Conservation (phyloP, 2,888 invertebrate species). For the Pomacea canaliculata region DNA sequence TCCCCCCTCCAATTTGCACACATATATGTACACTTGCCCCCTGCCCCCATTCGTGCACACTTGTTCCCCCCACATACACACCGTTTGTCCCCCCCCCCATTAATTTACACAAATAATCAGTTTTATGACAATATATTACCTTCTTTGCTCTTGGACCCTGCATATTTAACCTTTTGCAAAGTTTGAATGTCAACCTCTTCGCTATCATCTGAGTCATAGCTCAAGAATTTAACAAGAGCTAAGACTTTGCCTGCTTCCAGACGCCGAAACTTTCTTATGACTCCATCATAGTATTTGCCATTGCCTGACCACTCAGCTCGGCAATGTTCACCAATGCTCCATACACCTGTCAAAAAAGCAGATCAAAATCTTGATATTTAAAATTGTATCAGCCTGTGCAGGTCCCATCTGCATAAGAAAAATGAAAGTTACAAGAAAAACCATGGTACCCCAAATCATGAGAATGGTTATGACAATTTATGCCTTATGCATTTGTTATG, state of each 20-base stretch:
- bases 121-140: background rate
- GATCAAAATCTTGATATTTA: background rate
- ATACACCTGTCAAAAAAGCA: slow-evolving; percentile 35
- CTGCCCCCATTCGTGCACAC: too few relatives aligned
- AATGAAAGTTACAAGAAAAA: background rate
- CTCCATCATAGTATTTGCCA: slow-evolving; percentile 40
- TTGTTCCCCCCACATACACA: too few relatives aligned
- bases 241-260: slow-evolving; percentile 30
- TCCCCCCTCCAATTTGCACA: too few relatives aligned
- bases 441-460: too few relatives aligned
- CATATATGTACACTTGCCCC: too few relatives aligned
- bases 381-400: background rate
- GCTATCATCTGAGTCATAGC: slow-evolving; percentile 43
- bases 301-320: slow-evolving; percentile 48
- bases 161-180: slow-evolving; percentile 30
- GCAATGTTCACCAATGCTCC: slow-evolving; percentile 52
- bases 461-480: too few relatives aligned
- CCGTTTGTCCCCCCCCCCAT: too few relatives aligned
- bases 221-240: slow-evolving; percentile 46
- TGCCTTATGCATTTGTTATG: too few relatives aligned
- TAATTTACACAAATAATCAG: background rate
- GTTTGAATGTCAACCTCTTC: slow-evolving; percentile 42
- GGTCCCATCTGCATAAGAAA: background rate
- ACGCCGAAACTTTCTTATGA: slow-evolving; percentile 38
- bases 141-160: background rate